Percentiles rank a stretch among this genome's conserved stretches.
phyloP scores from a whole-genome alignment of 2,888 invertebrate genomes.

The Clepsis dumicolana region DNA sequence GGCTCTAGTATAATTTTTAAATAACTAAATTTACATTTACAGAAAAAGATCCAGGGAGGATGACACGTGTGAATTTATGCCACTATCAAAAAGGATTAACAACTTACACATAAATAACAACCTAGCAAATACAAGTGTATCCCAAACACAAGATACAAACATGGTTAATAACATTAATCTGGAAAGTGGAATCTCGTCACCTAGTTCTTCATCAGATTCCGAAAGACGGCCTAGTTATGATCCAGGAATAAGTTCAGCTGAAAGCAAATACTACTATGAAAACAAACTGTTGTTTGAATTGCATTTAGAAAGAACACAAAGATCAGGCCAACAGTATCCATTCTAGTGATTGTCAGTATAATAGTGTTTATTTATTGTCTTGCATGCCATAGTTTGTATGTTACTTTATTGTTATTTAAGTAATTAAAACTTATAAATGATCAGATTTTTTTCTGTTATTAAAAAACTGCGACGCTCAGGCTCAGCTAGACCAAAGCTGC shows the following conservation, averaged over 20 bases:
- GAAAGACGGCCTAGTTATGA: slow-evolving; percentile 86
- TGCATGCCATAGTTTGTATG: slow-evolving; percentile 59
- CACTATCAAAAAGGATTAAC: slow-evolving; percentile 95
- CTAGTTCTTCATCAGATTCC: slow-evolving; percentile 67
- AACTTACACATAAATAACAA: slow-evolving; percentile 93
- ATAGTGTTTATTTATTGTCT: slow-evolving; percentile 65
- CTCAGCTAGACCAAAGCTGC: too few species aligned
- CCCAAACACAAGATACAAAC: slow-evolving; percentile 66
- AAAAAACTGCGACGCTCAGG: not conserved
- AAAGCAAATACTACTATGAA: slow-evolving; percentile 95
- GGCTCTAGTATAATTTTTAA: not conserved
- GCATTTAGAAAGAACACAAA: slow-evolving; percentile 92
- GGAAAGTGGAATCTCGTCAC: slow-evolving; percentile 69
- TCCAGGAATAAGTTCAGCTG: slow-evolving; percentile 91
- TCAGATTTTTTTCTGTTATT: not conserved
- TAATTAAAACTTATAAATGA: not conserved
- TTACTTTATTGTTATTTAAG: slow-evolving; percentile 53
- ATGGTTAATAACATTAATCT: slow-evolving; percentile 65
- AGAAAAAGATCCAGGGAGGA: slow-evolving; percentile 93
- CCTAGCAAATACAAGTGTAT: slow-evolving; percentile 59
- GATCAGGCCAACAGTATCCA: slow-evolving; percentile 85
- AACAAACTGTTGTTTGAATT: slow-evolving; percentile 95
- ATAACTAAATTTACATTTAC: slow-evolving; percentile 54
- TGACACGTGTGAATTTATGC: slow-evolving; percentile 93
- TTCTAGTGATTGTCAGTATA: slow-evolving; percentile 63